These are phyloP conservation scores for Neotoma lepida DNA, from an alignment of 2,113 vertebrate species.

Conservation along the genomic window DNA sequence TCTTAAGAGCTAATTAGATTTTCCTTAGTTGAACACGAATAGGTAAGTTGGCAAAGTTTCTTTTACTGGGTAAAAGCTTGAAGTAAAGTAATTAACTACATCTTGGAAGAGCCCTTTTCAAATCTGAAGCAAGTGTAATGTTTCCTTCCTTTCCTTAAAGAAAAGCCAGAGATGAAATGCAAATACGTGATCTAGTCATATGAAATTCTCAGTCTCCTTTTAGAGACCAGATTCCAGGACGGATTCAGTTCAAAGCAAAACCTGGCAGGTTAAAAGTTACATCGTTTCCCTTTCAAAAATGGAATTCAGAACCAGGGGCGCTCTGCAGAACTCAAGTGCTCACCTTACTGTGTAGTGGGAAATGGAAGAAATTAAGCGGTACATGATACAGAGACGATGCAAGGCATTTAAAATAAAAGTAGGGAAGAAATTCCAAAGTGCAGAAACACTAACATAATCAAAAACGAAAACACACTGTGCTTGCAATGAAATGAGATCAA, in stretches of 20 bases:
- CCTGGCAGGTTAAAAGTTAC: conserved; percentile 46
- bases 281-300: conserved; percentile 65
- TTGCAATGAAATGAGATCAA: conserved; percentile 75
- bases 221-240: conserved; percentile 45
- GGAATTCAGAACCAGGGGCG: conserved; percentile 22
- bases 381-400: conserved; percentile 63
- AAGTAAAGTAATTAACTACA: conserved; percentile 58
- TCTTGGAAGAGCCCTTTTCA: conserved; percentile 45
- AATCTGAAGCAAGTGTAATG: conserved; percentile 64
- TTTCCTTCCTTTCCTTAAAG: conserved; percentile 45
- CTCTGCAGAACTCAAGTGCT: conserved; percentile 57
- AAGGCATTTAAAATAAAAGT: conserved; percentile 72
- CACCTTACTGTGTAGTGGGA: conserved; percentile 39
- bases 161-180: conserved; percentile 29
- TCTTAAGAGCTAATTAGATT: conserved; percentile 61
- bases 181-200: conserved; percentile 45
- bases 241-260: conserved; percentile 65
- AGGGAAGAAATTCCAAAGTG: conserved; percentile 73
- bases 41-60: conserved; percentile 45
- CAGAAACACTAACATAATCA: conserved; percentile 52
- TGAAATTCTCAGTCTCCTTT: conserved; percentile 62
- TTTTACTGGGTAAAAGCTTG: conserved; percentile 61
- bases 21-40: conserved; percentile 48
- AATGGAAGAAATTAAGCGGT: conserved; percentile 72
- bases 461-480: conserved; percentile 51